Evolutionary conservation across 1,140 invertebrate species (phyloP).

Genomic region (Orussus abietinus): DNA sequence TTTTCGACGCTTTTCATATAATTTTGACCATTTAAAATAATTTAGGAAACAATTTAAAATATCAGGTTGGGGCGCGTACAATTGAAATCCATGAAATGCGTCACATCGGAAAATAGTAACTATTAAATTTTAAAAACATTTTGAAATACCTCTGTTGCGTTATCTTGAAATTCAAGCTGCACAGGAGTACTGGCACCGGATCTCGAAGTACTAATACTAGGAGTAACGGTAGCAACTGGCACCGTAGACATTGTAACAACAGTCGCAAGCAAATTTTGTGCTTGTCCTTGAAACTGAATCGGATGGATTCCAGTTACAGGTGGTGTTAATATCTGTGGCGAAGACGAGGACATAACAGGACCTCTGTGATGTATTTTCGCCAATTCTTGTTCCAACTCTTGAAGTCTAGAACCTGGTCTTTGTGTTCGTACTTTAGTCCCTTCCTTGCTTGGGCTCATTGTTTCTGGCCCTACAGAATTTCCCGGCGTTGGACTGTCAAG

Average conservation of each 20-base stretch:
- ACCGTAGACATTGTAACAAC: constrained; percentile 29
- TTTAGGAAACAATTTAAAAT: no score
- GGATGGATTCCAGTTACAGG: constrained; percentile 30
- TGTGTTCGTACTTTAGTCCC: constrained; percentile 35
- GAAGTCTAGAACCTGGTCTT: constrained; percentile 42
- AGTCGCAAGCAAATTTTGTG: constrained; percentile 33
- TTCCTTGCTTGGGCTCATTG: constrained; percentile 48
- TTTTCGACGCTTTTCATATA: no score
- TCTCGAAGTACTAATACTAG: constrained; percentile 29
- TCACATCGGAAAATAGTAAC: no score
- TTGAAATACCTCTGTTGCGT: constrained; percentile 34
- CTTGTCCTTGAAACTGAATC: constrained; percentile 23
- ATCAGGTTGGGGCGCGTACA: no score
- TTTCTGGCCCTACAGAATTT: constrained; percentile 28
- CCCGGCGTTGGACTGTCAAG: constrained; percentile 41
- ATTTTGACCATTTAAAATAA: no score
- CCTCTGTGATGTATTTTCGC: constrained; percentile 47
- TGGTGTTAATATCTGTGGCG: constrained; percentile 35
- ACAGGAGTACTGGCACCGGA: constrained; percentile 34
- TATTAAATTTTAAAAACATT: constrained; percentile 5
- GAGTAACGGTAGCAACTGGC: constrained; percentile 34
- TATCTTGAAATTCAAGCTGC: constrained; percentile 37
- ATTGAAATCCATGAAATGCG: no score
- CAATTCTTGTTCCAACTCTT: constrained; percentile 48
- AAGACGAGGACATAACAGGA: constrained; percentile 30